These are phyloP conservation scores for Neomorphus geoffroyi DNA, from an alignment of 2,797 vertebrate species.

Conservation along the genomic window DNA sequence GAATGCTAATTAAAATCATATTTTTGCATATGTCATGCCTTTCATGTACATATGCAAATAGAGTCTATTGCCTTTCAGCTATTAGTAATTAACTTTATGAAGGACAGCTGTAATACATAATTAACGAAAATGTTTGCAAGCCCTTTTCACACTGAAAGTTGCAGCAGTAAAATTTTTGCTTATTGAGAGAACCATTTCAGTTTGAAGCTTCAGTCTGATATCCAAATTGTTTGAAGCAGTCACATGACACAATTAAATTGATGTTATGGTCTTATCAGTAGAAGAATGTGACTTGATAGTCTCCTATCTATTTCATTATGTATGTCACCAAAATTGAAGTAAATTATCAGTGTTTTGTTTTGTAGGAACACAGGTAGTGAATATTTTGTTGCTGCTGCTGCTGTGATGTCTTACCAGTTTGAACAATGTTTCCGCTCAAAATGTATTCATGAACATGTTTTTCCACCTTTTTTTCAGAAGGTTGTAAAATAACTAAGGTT, in stretches of 20 bases:
- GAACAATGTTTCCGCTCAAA: not conserved
- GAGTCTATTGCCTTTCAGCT: constrained; percentile 93
- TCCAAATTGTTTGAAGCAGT: constrained; percentile 67
- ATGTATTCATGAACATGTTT: not conserved
- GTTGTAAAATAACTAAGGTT: constrained; percentile 23
- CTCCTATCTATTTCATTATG: constrained; percentile 18
- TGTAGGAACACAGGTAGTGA: not conserved
- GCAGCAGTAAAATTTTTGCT: constrained; percentile 78
- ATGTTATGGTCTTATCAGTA: constrained; percentile 16
- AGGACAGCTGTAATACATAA: constrained; percentile 99
- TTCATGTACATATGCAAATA: constrained; percentile 97
- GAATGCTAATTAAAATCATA: constrained; percentile 98
- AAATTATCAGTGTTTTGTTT: constrained; percentile 31
- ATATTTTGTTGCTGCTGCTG: not conserved
- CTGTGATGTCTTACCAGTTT: not conserved
- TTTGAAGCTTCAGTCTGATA: constrained; percentile 62
- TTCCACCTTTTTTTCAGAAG: not conserved
- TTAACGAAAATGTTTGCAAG: constrained; percentile 98
- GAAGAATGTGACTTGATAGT: constrained; percentile 4
- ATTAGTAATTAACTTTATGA: constrained; percentile 99
- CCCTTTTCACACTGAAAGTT: constrained; percentile 84
- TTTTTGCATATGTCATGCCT: constrained; percentile 97
- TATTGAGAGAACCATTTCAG: constrained; percentile 71
- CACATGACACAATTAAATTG: constrained; percentile 56
- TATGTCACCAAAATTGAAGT: constrained; percentile 20